phyloP scores from a whole-genome alignment of 2,888 invertebrate species.

The Crematogaster levior region DNA sequence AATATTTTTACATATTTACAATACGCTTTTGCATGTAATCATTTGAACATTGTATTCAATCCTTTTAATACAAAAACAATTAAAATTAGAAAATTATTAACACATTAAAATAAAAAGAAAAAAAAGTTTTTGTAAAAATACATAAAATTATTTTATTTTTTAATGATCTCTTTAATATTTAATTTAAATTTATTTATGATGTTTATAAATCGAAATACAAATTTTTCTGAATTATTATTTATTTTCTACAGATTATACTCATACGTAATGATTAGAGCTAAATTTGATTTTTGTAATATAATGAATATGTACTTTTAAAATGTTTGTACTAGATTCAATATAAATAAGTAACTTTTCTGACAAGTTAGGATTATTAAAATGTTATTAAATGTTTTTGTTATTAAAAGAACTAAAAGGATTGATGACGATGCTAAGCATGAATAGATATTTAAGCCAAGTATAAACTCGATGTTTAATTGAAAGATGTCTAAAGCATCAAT shows the following conservation, averaged over 20 bases:
- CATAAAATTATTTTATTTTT: not conserved
- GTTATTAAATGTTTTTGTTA: not conserved
- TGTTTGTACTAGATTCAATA: not conserved
- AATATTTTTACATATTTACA: slow-evolving; percentile 10
- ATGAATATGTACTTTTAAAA: not conserved
- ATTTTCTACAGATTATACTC: not conserved
- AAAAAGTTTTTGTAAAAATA: too few relatives aligned
- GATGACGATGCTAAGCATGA: not conserved
- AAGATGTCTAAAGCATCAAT: not conserved
- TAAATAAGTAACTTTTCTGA: not conserved
- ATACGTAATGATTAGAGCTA: not conserved
- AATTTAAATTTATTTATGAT: not conserved
- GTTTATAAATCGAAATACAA: not conserved
- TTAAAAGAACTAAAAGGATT: not conserved
- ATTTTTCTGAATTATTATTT: not conserved
- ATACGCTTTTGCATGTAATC: not conserved
- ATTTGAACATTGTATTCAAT: not conserved
- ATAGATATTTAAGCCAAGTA: not conserved
- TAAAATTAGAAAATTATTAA: too few relatives aligned
- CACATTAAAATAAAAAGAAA: too few relatives aligned
- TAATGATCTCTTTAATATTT: not conserved
- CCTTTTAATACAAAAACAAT: not conserved
- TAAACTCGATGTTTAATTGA: slow-evolving; percentile 1
- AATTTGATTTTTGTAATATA: not conserved
- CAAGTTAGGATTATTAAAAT: not conserved